Evolutionary conservation across 2,797 vertebrate species (phyloP), one percentile per base, ranked within the genome.

Genomic region (Cossypha caffra): DNA sequence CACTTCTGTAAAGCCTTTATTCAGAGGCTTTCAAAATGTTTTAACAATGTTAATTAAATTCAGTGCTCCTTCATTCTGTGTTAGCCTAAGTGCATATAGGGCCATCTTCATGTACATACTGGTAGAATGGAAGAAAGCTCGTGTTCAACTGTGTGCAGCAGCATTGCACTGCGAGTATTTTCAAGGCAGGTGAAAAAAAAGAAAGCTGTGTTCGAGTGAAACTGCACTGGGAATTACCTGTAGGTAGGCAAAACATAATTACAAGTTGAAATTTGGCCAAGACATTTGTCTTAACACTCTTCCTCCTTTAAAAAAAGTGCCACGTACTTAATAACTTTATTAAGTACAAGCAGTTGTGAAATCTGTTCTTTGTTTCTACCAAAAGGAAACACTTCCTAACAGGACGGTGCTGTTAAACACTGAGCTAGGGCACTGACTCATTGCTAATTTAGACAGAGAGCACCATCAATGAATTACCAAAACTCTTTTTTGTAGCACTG

Each of bases 41-140:
- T 95, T 96, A 95, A 94, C 91, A 88, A 90, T 86, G 87, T 96
- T 96, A 96, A 96, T 95, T 95, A 95, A 96, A 94, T 94, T 94
- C 93, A 90, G 38, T 47, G 51, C 63, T 94, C 62, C 54, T 95
- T 77, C 90, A 50, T 85, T 82, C 83, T 90, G 37, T 88, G 87
- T 90, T 94, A 94, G 87, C 71, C 76, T 78, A 88, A 94, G 94
- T 91, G 94, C 66, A 76, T 86, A 19, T 57, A 93, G 89, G 89
- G 69, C 91, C 66, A 91, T 96, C 85, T 74, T 95, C 94, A 88
- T 84, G 82, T 94, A 66, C 62, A 38, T 92, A 69, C 62, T 58
- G 73, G 73, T 52, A 51, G 85, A 52, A 37, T 66, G 54, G 75
- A 83, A 75, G 72, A 72, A 87, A 86, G 51, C 47, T 86, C 1